Evolutionary conservation across 2,888 invertebrate genomes (phyloP).

Genomic region (Mesochorus sp.): DNA sequence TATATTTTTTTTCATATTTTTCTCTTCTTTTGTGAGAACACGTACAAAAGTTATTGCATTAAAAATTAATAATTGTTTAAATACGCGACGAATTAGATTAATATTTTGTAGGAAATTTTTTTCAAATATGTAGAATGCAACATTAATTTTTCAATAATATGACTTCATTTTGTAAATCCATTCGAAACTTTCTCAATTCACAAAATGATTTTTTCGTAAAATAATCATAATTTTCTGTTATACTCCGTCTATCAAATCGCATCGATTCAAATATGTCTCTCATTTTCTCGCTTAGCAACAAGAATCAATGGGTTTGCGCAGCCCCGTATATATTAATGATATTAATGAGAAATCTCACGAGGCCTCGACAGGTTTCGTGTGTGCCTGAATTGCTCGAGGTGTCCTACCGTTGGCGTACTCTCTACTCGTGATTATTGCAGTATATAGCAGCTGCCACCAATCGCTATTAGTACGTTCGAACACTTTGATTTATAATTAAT

Average conservation of each 20-base stretch:
- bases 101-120: too few species aligned
- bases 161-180: too few species aligned
- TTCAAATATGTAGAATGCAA: too few species aligned
- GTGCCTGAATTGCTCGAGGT: slow-evolving; percentile 44
- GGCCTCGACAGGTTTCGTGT: slow-evolving; percentile 17
- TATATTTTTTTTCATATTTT: too few species aligned
- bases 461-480: slow-evolving; percentile 14
- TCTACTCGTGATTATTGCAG: slow-evolving; percentile 3
- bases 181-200: too few species aligned
- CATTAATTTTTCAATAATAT: too few species aligned
- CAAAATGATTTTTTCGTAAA: too few species aligned
- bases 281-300: slow-evolving; percentile 6
- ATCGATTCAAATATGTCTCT: neutral
- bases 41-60: neutral
- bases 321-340: slow-evolving; percentile 8
- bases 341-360: slow-evolving; percentile 37
- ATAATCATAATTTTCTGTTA: too few species aligned
- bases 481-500: slow-evolving; percentile 50
- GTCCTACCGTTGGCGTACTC: neutral
- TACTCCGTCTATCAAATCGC: too few species aligned
- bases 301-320: slow-evolving; percentile 4
- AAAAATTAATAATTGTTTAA: too few species aligned
- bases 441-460: neutral
- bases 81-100: too few species aligned
- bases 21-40: too few species aligned